Evolutionary conservation across 2,888 invertebrate species (phyloP), one percentile per base, ranked within the genome.

Genomic region (Leptinotarsa rubiginosa): DNA sequence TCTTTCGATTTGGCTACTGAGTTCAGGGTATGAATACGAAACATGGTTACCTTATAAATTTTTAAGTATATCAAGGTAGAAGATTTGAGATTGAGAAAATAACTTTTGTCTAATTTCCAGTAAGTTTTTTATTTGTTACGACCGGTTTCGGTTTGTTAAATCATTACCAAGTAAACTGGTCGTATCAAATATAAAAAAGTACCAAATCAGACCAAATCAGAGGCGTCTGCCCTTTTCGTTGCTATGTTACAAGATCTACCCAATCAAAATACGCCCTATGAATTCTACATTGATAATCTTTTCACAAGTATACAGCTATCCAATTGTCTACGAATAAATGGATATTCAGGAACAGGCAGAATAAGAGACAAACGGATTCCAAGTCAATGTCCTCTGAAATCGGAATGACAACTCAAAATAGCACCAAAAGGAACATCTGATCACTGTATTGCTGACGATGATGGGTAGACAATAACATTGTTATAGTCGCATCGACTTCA

Each of bases 271-370:
- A 25, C 20, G 25, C 75, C 75, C 13, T 78, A 69, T 67, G 22
- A 66, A 4, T 72, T 80, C 31, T 78, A 72, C 62, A 68, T 78
- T 64, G 80, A 80, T 70, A 77, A 78, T 64, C 56, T 78, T 15
- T 77, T 78, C 59, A 78, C 78, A 13, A 66, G 70, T 41, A 25
- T 72, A 15, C 50, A 68, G 31, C 20, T 75, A 50, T 56, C 75
- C 47, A 47, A 5, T n/a, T 64, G 47, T 65, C 54, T 78, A 65
- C 71, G 66, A 65, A 47, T 50, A 25, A 69, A 59, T 15, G 77
- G 75, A 22, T 80, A 81, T 77, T 72, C 67, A 70, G 78, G 67
- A n/a, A 80, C 81, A 13, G 83, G 80, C 22, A 83, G 82, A 15
- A 31, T 75, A 13, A 69, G 81, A 15, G 79, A 81, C 68, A 79